These are phyloP conservation scores for Suricata suricatta DNA, from an alignment of 2,113 vertebrate genomes.

Conservation along the genomic window DNA sequence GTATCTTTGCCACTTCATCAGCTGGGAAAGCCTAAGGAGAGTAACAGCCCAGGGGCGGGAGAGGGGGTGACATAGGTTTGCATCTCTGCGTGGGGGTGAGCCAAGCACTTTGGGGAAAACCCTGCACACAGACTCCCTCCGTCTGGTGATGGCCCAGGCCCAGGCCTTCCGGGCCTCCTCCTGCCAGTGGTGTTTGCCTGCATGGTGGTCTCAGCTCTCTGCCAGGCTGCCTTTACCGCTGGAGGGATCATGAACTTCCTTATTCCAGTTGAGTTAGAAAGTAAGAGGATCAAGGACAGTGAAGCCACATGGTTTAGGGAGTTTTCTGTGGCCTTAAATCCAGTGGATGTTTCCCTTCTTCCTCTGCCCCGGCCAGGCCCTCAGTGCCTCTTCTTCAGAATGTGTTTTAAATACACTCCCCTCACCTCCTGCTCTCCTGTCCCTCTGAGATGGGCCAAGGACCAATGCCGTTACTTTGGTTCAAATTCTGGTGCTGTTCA, in stretches of 20 bases:
- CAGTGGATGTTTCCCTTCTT: background rate
- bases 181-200: background rate
- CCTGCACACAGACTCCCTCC: background rate
- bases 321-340: background rate
- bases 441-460: background rate
- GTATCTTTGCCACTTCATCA: accelerated
- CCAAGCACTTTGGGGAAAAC: background rate
- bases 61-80: background rate
- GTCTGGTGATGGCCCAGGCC: background rate
- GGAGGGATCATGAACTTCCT: no score
- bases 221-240: no score
- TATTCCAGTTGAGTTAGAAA: no score
- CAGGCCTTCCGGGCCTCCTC: background rate
- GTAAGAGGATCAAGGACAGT: accelerated
- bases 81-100: background rate
- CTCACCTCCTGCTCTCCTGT: background rate
- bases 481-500: background rate
- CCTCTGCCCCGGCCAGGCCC: background rate
- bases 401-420: background rate
- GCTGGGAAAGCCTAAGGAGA: background rate
- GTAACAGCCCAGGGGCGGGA: background rate
- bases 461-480: background rate
- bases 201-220: background rate
- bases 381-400: background rate
- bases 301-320: background rate